Base-by-base conservation (phyloP, 2,797 vertebrate genomes). In the Mus caroli region DNA sequence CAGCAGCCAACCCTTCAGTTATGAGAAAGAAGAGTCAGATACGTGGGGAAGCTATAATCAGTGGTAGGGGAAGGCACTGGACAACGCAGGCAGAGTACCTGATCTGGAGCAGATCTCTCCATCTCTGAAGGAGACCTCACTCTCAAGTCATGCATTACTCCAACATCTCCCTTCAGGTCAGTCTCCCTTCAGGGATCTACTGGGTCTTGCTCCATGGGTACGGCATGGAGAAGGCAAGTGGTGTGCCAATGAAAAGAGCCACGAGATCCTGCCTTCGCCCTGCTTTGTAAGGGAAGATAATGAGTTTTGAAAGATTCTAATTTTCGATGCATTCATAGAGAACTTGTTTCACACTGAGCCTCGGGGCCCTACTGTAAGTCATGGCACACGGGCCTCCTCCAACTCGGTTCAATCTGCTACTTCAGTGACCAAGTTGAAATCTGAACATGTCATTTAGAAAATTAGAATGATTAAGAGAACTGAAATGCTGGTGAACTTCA, bases 401-500 rank as follows among this genome's bases (percentile, higher is more conserved):
- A 34, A 54, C 92, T 46, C 67, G 43, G 80, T 92, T 52, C 75
- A 75, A 0, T 88, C 85, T 78, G 6, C 82, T 92, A 62, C 67
- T 93, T 93, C 40, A 80, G n/a, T 34, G 58, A 37, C 80, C 71
- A 20, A 52, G 14, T 31, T 96, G 80, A 83, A 96, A 94, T 77
- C 13, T 88, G 67, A 95, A 92, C 62, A 50, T 60, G 50, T 62
- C 87, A 87, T 84, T 95, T 93, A 85, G 82, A 96, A 96, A 96
- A 88, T 85, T 14, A 54, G 15, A 93, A 90, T 84, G 71, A 88
- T 80, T 96, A 95, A 94, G 88, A 91, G 62, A 26, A 88, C 31
- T 9, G 34, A 86, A 87, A 92, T 31, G 73, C 77, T 52, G 28
- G 34, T 75, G 31, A 94, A 86, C 77, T 46, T 93, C 37, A 94